Percentiles rank a stretch among this genome's conserved stretches.
phyloP scores from a whole-genome alignment of 1,140 invertebrate genomes.

The Zaprionus kolodkinae region DNA sequence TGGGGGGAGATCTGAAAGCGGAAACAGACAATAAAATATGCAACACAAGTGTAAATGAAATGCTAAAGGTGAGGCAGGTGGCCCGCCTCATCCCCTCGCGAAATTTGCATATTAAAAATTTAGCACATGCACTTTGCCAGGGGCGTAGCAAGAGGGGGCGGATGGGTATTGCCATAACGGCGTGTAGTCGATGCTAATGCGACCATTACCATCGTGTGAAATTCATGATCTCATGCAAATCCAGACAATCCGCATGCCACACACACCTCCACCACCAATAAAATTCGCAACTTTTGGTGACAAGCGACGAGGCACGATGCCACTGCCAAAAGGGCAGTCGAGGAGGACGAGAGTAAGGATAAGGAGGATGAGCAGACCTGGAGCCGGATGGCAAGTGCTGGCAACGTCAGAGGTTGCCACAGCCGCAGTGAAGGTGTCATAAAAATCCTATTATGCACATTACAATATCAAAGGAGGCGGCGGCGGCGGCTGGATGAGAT shows the following conservation, averaged over 20 bases:
- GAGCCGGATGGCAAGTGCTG: slow-evolving; percentile 25
- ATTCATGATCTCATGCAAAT: slow-evolving; percentile 81
- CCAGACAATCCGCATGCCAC: slow-evolving; percentile 57
- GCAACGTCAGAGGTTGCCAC: too few species aligned
- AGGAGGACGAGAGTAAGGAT: not conserved
- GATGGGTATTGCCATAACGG: slow-evolving; percentile 56
- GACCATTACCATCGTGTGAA: slow-evolving; percentile 73
- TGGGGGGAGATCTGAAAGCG: not conserved
- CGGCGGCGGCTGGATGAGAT: not conserved
- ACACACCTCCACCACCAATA: slow-evolving; percentile 53
- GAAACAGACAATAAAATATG: slow-evolving; percentile 70
- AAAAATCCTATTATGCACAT: slow-evolving; percentile 81
- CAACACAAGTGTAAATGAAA: slow-evolving; percentile 79
- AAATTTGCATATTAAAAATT: slow-evolving; percentile 81
- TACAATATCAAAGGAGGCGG: slow-evolving; percentile 70
- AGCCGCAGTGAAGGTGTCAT: slow-evolving; percentile 63
- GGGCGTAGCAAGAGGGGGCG: not conserved
- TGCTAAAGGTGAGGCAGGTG: slow-evolving; percentile 47
- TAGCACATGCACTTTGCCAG: slow-evolving; percentile 70
- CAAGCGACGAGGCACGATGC: slow-evolving; percentile 42
- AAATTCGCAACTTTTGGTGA: slow-evolving; percentile 80
- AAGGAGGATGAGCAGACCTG: not conserved
- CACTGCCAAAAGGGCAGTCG: not conserved
- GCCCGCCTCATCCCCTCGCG: not conserved
- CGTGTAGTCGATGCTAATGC: slow-evolving; percentile 79